Conservation (phyloP, 2,113 vertebrate genomes). For the Lota lota region DNA sequence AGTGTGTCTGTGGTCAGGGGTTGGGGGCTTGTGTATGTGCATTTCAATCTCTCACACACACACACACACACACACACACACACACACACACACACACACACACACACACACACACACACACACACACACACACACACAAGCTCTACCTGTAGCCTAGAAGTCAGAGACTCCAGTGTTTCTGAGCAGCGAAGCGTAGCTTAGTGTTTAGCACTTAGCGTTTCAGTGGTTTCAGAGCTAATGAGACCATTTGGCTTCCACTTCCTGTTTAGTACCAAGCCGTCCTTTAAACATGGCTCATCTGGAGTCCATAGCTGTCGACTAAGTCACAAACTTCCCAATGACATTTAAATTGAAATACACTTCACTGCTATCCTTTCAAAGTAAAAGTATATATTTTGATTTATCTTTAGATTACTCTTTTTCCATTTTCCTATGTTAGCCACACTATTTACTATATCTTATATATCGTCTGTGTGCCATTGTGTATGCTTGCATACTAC, state of each 20-base stretch:
- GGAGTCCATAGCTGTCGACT: too few relatives aligned
- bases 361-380: not conserved
- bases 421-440: too few relatives aligned
- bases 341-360: too few relatives aligned
- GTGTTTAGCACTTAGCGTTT: conserved; percentile 28
- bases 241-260: conserved; percentile 57
- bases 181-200: conserved; percentile 35
- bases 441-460: too few relatives aligned
- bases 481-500: not conserved
- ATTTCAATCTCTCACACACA: conserved; percentile 19
- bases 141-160: conserved; percentile 43
- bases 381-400: too few relatives aligned
- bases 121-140: conserved; percentile 8
- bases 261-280: not conserved
- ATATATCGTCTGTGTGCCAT: not conserved
- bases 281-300: not conserved
- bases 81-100: conserved; percentile 13
- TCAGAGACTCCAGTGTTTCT: conserved; percentile 36
- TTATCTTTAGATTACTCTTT: too few relatives aligned
- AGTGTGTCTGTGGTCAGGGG: too few relatives aligned
- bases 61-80: conserved; percentile 12
- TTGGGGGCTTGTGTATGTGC: too few relatives aligned
- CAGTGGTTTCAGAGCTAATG: conserved; percentile 64
- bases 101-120: conserved; percentile 16
- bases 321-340: too few relatives aligned